Base-by-base conservation (phyloP, 2,113 vertebrate genomes). In the Recurvirostra avosetta region DNA sequence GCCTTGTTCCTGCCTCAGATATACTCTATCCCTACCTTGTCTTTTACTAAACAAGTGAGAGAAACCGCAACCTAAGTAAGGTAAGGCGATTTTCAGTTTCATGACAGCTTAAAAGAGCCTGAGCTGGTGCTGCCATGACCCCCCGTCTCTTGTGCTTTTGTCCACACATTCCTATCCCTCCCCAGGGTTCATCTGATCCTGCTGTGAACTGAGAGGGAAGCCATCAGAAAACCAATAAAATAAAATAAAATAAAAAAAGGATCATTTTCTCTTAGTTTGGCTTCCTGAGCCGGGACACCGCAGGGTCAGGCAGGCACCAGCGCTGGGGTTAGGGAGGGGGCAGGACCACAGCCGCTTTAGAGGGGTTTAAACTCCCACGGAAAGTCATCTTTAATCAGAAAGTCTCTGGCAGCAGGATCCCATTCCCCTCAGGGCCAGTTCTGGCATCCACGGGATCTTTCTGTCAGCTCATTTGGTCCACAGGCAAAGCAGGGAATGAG, bases 101-200 rank as follows among this genome's bases (percentile, higher is more conserved):
- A 2, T 3, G 65, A n/a, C 40, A 77, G 77, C 55, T 75, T 56
- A 8, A 7, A 16, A 58, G 61, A 53, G 21, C 61, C 61, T 17
- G 19, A 4, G 58, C 21, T 32, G 43, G 49, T 25, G 68, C 55
- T 77, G 75, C 72, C 34, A 9, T 3, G 36, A 81, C 36, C 81
- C 73, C 66, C 22, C 3, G 0, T 25, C 73, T 58, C 76, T 45
- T 71, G 45, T 13, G 75, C 9, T n/a, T 82, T 82, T 41, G 59
- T 45, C 86, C 86, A 36, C 19, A 23, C 61, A 38, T 79, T 85
- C 82, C 88, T 25, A 2, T 18, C 40, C 71, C 71, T 92, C 52
- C 82, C 91, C 86, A 88, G 66, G 70, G 89, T 82, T 91, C 86
- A 68, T 41, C 88, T 36, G 91, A 65, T 76, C 91, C 89, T 83